phyloP scores from a whole-genome alignment of 2,888 invertebrate genomes.

The Dolichomitus sp. region DNA sequence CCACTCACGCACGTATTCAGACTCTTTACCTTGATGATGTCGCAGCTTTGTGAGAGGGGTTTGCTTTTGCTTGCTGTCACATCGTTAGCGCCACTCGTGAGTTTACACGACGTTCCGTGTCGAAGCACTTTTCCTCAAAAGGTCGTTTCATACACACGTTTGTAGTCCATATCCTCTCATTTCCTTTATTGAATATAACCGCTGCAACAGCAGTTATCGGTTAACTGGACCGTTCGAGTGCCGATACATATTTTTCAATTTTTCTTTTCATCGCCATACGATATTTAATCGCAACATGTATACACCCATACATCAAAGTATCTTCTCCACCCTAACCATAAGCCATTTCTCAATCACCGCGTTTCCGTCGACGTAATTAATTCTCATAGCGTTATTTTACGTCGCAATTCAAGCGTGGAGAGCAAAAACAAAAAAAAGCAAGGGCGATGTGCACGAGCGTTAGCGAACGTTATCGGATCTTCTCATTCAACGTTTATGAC shows the following conservation, averaged over 20 bases:
- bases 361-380: slow-evolving; percentile 53
- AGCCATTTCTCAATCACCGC: slow-evolving; percentile 54
- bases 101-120: slow-evolving; percentile 26
- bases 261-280: slow-evolving; percentile 23
- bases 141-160: neutral
- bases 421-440: slow-evolving; percentile 3
- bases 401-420: slow-evolving; percentile 27
- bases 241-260: slow-evolving; percentile 17
- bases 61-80: slow-evolving; percentile 26
- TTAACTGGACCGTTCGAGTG: slow-evolving; percentile 13
- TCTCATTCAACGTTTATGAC: slow-evolving; percentile 62
- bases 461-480: slow-evolving; percentile 62
- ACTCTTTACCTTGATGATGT: slow-evolving; percentile 51
- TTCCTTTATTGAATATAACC: slow-evolving; percentile 8
- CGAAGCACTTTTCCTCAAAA: slow-evolving; percentile 16
- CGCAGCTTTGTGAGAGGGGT: slow-evolving; percentile 44
- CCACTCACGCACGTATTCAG: slow-evolving; percentile 64
- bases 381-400: slow-evolving; percentile 35
- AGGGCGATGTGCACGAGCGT: slow-evolving; percentile 31
- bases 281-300: slow-evolving; percentile 29
- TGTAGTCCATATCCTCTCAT: neutral
- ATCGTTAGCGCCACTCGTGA: slow-evolving; percentile 42
- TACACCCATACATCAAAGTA: slow-evolving; percentile 16
- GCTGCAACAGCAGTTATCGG: slow-evolving; percentile 4
- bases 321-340: slow-evolving; percentile 11